phyloP scores from a whole-genome alignment of 2,797 vertebrate genomes.

The Botia kubotai region DNA sequence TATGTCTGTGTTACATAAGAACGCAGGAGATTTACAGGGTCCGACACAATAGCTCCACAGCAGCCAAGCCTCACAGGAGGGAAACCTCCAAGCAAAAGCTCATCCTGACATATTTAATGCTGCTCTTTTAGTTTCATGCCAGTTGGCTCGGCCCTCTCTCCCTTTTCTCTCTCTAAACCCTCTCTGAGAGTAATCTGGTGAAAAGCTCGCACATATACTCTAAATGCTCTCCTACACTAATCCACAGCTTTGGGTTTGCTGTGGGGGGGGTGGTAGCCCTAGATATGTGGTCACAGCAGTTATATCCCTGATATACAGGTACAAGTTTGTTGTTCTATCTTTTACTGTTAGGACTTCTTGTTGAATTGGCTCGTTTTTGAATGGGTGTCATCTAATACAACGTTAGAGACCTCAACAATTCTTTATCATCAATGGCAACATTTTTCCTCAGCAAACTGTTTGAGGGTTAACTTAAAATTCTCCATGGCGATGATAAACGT shows the following conservation, averaged over 20 bases:
- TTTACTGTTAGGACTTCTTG: too few species aligned
- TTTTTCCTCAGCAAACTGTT: too few species aligned
- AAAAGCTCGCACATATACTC: slow-evolving; percentile 35
- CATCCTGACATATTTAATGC: slow-evolving; percentile 61
- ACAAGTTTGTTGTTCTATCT: neutral
- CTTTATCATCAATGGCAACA: too few species aligned
- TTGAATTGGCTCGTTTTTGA: too few species aligned
- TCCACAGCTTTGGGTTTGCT: slow-evolving; percentile 57
- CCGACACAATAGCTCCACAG: slow-evolving; percentile 52
- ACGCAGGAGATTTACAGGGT: slow-evolving; percentile 44
- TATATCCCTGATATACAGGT: slow-evolving; percentile 11
- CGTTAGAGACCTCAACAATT: neutral
- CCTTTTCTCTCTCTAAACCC: slow-evolving; percentile 25
- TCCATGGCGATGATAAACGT: too few species aligned
- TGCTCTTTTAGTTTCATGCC: slow-evolving; percentile 53
- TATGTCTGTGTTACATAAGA: slow-evolving; percentile 46
- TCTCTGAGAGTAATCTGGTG: slow-evolving; percentile 51
- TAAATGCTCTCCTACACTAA: slow-evolving; percentile 45
- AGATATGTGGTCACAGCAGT: slow-evolving; percentile 39
- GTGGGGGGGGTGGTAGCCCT: slow-evolving; percentile 38
- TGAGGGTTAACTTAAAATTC: too few species aligned
- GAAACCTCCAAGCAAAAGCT: slow-evolving; percentile 54
- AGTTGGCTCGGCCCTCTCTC: slow-evolving; percentile 54
- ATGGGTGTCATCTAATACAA: neutral
- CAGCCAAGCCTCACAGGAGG: slow-evolving; percentile 46